Evolutionary conservation across 2,113 vertebrate genomes (phyloP), one percentile per base, ranked within the genome.

Genomic region (Myotis lucifugus): DNA sequence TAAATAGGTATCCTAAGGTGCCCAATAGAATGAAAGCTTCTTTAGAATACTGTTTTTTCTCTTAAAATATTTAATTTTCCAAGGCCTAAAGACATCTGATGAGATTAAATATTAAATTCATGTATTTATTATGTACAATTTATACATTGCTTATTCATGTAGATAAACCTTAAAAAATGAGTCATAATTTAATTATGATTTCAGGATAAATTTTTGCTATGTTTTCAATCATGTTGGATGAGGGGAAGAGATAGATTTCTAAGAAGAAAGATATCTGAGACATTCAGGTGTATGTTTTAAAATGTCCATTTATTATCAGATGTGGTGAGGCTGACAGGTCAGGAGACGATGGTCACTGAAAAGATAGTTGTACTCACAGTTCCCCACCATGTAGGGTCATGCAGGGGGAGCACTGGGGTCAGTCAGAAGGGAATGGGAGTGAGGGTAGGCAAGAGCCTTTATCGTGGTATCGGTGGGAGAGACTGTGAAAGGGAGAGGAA

Each of bases 61-160:
- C 3, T 54, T 59, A 66, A 81, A 70, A 64, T 77, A 61, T 72
- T 91, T 88, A 90, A 70, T 70, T 93, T 89, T 83, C 17, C 6
- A 82, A 59, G 15, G 4, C 21, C 19, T 93, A 42, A 67, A 73
- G 18, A 13, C 48, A 89, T 40, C 27, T 27, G 23, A 84, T 12
- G 34, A 61, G 10, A 81, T 34, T 59, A 90, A 56, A 78, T 54
- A 27, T 61, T 56, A 84, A 72, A 78, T 64, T 2, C 5, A 34
- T 64, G 1, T 27, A n/a, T 48, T 18, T 23, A n/a, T 54, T 5
- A 25, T 23, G 2, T 7, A 34, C 0, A 61, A 59, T 81, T 85
- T 84, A 81, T 40, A 83, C 2, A 64, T 27, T 86, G 46, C 42
- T 8, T 79, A 2, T 11, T 64, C 72, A 27, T 9, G 0, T 17